These are phyloP conservation scores for Chironomus striatipennis DNA, from an alignment of 1,140 invertebrate genomes.

Conservation along the genomic window DNA sequence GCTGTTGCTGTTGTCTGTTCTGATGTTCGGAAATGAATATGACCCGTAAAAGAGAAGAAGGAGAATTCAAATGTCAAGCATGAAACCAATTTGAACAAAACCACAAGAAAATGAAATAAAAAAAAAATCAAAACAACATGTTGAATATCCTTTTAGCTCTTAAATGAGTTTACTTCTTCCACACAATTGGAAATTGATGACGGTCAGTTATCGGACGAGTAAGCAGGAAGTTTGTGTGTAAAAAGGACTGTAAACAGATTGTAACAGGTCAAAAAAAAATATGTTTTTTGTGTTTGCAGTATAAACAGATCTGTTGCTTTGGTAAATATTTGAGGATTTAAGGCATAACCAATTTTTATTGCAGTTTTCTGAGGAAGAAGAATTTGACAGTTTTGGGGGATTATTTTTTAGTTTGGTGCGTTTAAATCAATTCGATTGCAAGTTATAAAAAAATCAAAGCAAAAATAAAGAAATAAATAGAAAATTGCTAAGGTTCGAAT, in stretches of 20 bases:
- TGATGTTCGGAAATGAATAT: not conserved
- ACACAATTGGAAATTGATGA: not conserved
- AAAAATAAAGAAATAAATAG: no score
- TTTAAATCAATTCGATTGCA: no score
- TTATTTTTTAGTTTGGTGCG: no score
- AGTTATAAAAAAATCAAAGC: no score
- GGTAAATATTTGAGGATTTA: no score
- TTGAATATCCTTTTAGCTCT: slow-evolving; percentile 11
- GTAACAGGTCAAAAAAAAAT: slow-evolving; percentile 20
- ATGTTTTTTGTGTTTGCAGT: not conserved
- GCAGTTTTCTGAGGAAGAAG: no score
- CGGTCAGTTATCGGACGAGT: slow-evolving; percentile 17
- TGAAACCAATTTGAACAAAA: slow-evolving; percentile 15
- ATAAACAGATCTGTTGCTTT: slow-evolving; percentile 15
- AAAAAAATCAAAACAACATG: slow-evolving; percentile 23
- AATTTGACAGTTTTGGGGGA: not conserved
- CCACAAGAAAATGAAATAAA: not conserved
- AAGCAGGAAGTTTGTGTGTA: slow-evolving; percentile 8
- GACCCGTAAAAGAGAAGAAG: not conserved
- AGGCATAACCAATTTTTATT: slow-evolving; percentile 5
- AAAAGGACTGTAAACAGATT: slow-evolving; percentile 10
- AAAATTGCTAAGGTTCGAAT: no score
- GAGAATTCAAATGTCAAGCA: not conserved
- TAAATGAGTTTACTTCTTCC: not conserved
- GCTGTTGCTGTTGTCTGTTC: not conserved